These are phyloP conservation scores for Lepetodrilus schrolli DNA, from an alignment of 2,888 invertebrate genomes.

Conservation along the genomic window DNA sequence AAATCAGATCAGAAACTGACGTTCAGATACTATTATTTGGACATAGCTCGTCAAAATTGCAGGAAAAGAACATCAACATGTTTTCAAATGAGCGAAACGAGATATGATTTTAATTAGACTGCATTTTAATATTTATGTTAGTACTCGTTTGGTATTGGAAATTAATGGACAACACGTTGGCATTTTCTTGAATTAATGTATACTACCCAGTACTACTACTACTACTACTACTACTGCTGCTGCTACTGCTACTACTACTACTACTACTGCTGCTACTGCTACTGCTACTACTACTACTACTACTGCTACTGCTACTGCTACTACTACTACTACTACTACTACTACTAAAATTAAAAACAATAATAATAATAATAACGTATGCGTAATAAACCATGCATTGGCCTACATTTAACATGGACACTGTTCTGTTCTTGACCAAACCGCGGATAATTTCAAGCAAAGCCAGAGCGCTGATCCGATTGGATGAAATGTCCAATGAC, in stretches of 20 bases:
- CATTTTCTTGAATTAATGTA: no score
- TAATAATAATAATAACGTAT: background rate
- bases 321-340: conserved; percentile 21
- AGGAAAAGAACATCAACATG: background rate
- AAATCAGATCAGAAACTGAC: no score
- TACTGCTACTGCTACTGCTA: conserved; percentile 19
- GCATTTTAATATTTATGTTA: no score
- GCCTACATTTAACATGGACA: conserved; percentile 57
- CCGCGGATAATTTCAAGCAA: conserved; percentile 65
- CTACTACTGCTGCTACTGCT: conserved; percentile 19
- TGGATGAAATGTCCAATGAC: conserved; percentile 62
- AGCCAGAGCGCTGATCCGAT: conserved; percentile 66
- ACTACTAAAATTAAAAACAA: no score
- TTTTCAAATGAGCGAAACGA: no score
- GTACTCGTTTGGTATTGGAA: no score
- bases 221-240: conserved; percentile 16
- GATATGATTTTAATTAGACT: no score
- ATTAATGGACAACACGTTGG: no score
- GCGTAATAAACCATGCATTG: no score
- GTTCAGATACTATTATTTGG: no score
- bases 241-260: conserved; percentile 19
- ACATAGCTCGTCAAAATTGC: background rate
- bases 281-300: conserved; percentile 24
- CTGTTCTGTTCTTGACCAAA: conserved; percentile 58
- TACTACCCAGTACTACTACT: conserved; percentile 23